Conservation (phyloP, 2,113 vertebrate genomes). For the Zosterops borbonicus region DNA sequence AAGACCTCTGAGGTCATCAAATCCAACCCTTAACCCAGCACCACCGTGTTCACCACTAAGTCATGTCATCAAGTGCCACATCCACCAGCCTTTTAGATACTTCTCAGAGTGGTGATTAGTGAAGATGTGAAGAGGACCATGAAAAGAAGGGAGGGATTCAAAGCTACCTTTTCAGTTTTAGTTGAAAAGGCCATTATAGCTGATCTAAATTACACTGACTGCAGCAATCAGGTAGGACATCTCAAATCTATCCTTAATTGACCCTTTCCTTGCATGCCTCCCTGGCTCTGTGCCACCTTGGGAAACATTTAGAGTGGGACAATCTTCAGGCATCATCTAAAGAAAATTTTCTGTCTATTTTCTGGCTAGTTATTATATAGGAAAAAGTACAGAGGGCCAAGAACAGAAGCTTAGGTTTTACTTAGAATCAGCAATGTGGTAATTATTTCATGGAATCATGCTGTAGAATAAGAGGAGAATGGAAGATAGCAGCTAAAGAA, state of each 20-base stretch:
- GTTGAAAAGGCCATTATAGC: not conserved
- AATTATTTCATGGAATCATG: not conserved
- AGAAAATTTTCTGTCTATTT: not conserved
- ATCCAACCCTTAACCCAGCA: not conserved
- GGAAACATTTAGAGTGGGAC: not conserved
- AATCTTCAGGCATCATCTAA: not conserved
- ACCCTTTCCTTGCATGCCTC: not conserved
- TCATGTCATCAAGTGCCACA: not conserved
- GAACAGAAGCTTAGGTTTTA: not conserved
- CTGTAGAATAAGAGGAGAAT: not conserved
- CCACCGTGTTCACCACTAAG: not conserved
- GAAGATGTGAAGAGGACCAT: not conserved
- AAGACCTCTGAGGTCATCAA: not conserved
- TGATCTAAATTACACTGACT: not conserved
- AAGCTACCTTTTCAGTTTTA: not conserved
- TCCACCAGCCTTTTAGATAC: rapidly evolving
- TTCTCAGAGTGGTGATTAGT: not conserved
- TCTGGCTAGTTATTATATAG: not conserved
- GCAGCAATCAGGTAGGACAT: not conserved
- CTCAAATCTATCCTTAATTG: not conserved
- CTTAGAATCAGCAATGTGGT: not conserved
- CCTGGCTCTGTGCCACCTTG: not conserved
- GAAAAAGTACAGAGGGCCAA: not conserved
- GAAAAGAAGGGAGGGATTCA: not conserved
- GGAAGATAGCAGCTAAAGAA: not conserved